Conservation (phyloP, 1,140 invertebrate genomes). For the Meteorus sp. region DNA sequence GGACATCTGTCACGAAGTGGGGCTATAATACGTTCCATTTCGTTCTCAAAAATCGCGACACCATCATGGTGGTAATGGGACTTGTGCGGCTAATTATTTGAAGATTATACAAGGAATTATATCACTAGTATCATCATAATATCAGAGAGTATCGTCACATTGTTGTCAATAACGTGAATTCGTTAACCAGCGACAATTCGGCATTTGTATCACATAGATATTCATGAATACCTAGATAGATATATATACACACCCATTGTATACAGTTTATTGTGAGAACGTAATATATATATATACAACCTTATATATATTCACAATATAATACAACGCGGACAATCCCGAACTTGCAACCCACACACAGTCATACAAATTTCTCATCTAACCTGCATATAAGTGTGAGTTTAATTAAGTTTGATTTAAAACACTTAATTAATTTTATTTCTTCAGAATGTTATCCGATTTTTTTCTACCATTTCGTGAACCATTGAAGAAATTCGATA, state of each 20-base stretch:
- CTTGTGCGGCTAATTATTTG: constrained; percentile 11
- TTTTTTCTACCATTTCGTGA: not conserved
- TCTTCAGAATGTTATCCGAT: too few species aligned
- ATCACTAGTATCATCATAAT: not conserved
- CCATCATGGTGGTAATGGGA: constrained; percentile 20
- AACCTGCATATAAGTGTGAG: constrained; percentile 13
- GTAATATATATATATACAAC: too few species aligned
- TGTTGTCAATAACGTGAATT: not conserved
- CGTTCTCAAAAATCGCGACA: constrained; percentile 15
- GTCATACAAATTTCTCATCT: constrained; percentile 6
- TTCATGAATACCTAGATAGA: too few species aligned
- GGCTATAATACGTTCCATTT: constrained; percentile 16
- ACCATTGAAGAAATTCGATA: too few species aligned
- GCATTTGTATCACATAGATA: too few species aligned
- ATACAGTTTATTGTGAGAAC: too few species aligned
- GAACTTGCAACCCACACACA: not conserved
- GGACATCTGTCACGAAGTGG: constrained; percentile 23
- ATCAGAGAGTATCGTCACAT: too few species aligned
- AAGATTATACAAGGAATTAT: constrained; percentile 1
- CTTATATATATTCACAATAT: too few species aligned
- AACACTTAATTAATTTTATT: too few species aligned
- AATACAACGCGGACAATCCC: not conserved
- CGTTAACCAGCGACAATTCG: too few species aligned
- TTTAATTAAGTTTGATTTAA: too few species aligned
- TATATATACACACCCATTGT: too few species aligned